Evolutionary conservation across 2,797 vertebrate species (phyloP).

Genomic region (Hapalemur alaotrensis): DNA sequence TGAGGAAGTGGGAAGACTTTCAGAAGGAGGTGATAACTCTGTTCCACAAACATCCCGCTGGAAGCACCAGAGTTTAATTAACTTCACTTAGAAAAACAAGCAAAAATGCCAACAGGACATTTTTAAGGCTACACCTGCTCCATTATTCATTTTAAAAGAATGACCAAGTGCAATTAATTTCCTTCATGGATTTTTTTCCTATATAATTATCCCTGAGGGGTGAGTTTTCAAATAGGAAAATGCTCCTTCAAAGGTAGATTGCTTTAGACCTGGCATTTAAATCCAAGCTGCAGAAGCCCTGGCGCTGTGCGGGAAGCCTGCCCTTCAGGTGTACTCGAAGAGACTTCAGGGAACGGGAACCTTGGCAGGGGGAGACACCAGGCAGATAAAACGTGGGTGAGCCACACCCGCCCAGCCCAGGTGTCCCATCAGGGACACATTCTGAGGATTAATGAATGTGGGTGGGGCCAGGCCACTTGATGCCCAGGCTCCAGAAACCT

Average conservation of each 20-base stretch:
- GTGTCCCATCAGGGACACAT: not conserved
- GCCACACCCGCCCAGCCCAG: not conserved
- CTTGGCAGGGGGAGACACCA: not conserved
- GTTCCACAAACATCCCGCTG: not conserved
- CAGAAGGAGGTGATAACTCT: not conserved
- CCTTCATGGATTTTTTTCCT: conserved; percentile 29
- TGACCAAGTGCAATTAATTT: not conserved
- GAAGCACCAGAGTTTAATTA: not conserved
- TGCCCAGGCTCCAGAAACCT: not conserved
- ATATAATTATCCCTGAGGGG: conserved; percentile 57
- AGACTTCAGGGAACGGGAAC: not conserved
- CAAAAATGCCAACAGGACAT: not conserved
- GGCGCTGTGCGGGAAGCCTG: conserved; percentile 16
- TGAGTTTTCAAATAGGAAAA: conserved; percentile 63
- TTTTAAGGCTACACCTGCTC: not conserved
- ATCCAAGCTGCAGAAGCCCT: conserved; percentile 55
- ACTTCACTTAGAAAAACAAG: conserved; percentile 1
- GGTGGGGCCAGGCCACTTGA: not conserved
- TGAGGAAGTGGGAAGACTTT: not conserved
- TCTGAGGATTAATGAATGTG: not conserved
- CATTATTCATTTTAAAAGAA: conserved; percentile 1
- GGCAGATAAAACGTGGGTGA: conserved; percentile 7
- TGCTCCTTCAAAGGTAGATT: conserved; percentile 36
- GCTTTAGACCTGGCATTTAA: conserved; percentile 69
- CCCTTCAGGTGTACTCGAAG: conserved; percentile 46